Percentiles rank a stretch among this genome's conserved stretches.
Conservation (phyloP, 30 jellyfish, hydroid and myxozoan genomes). For the Hydractinia symbiolongicarpus region DNA sequence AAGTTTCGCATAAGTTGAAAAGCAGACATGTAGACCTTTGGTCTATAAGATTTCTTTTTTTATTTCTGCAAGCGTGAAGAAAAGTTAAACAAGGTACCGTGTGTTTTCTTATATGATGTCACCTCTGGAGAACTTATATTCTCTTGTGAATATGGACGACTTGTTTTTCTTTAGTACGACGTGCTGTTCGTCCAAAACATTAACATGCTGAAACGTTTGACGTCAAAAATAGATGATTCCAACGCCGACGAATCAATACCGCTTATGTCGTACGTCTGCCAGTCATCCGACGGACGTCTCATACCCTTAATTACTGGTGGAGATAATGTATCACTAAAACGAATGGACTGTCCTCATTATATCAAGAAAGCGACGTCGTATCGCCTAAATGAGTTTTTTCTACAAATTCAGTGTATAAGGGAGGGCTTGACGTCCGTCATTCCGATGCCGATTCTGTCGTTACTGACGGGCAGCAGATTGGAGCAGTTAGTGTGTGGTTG, state of each 20-base stretch:
- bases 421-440: conserved; percentile 71
- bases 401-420: conserved; percentile 56
- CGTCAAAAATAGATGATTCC: not conserved
- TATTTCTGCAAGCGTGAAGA: too few species aligned
- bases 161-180: conserved; percentile 40
- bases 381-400: conserved; percentile 61
- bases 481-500: conserved; percentile 91
- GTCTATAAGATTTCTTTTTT: too few species aligned
- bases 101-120: too few species aligned
- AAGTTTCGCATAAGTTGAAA: too few species aligned
- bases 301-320: conserved; percentile 85
- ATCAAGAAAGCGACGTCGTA: conserved; percentile 51
- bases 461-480: conserved; percentile 61
- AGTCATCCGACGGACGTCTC: conserved; percentile 72
- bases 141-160: too few species aligned
- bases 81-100: too few species aligned
- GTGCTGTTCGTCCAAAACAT: conserved; percentile 54
- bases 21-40: too few species aligned
- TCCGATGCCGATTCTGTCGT: conserved; percentile 65
- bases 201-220: conserved; percentile 18
- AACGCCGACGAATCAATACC: conserved; percentile 53
- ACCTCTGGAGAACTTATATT: too few species aligned
- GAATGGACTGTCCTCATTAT: conserved; percentile 56
- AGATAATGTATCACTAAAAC: conserved; percentile 53
- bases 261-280: conserved; percentile 72